A percentile compares a stretch with the other conserved stretches of the same genome.
Conservation (phyloP, 2,888 invertebrate genomes). For the Serrognathus titanus region DNA sequence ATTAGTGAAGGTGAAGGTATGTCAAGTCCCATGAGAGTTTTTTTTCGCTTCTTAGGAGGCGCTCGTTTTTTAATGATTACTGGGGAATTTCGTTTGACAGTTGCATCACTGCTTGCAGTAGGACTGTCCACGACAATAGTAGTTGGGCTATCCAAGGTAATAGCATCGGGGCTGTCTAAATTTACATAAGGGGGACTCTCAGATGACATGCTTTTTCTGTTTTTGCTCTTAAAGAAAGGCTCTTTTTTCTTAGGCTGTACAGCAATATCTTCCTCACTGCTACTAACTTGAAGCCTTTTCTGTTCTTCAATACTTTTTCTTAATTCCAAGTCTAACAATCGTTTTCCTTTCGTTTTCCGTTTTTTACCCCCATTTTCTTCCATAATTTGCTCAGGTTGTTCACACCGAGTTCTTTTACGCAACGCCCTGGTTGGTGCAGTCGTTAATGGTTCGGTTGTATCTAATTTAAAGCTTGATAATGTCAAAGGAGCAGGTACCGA, state of each 20-base stretch:
- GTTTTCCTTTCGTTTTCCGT: conserved; percentile 34
- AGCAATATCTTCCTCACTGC: conserved; percentile 47
- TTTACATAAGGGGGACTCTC: too few relatives aligned
- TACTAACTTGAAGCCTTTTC: conserved; percentile 51
- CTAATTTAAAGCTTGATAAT: conserved; percentile 27
- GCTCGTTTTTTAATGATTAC: conserved; percentile 22
- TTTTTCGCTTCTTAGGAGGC: conserved; percentile 24
- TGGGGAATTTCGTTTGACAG: neutral
- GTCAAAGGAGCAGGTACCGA: conserved; percentile 8
- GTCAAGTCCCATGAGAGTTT: conserved; percentile 51
- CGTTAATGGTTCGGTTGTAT: conserved; percentile 21
- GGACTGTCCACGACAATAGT: neutral
- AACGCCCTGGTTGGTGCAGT: conserved; percentile 9
- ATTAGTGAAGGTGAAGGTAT: conserved; percentile 44
- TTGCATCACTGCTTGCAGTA: neutral
- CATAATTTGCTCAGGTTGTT: conserved; percentile 18
- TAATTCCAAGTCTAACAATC: conserved; percentile 38
- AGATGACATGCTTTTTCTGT: too few relatives aligned
- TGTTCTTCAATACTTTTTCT: conserved; percentile 54
- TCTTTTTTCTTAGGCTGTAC: too few relatives aligned
- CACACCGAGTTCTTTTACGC: conserved; percentile 4
- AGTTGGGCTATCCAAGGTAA: neutral
- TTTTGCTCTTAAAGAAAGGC: too few relatives aligned
- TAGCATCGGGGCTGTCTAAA: too few relatives aligned
- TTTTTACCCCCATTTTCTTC: conserved; percentile 28